phyloP scores from a whole-genome alignment of 2,888 invertebrate genomes.

The Acrobasis suavella region DNA sequence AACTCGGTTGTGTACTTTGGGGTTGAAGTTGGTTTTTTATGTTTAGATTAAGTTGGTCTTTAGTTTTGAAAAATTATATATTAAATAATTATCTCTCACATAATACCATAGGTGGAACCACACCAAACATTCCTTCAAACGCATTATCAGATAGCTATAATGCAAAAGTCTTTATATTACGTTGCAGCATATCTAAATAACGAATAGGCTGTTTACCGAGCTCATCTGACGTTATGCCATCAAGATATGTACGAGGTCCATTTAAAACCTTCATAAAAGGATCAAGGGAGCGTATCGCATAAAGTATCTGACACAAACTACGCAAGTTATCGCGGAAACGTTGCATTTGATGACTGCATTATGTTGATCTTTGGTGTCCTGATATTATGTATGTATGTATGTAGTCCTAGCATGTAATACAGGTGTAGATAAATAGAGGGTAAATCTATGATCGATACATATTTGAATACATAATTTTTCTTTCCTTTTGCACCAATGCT shows the following conservation, averaged over 20 bases:
- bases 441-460: too few species aligned
- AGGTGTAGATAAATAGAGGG: too few species aligned
- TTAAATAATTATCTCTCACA: too few species aligned
- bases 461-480: too few species aligned
- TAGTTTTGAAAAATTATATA: too few species aligned
- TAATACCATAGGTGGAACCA: background rate
- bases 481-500: too few species aligned
- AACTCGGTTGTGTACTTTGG: too few species aligned
- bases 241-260: constrained; percentile 49
- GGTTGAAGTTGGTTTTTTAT: too few species aligned
- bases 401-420: background rate
- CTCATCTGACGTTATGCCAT: constrained; percentile 55
- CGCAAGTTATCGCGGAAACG: constrained; percentile 27
- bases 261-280: constrained; percentile 53
- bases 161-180: background rate
- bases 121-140: background rate
- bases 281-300: constrained; percentile 33
- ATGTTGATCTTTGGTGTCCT: background rate
- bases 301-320: constrained; percentile 42
- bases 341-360: background rate
- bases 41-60: too few species aligned
- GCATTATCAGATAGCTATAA: background rate
- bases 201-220: constrained; percentile 36
- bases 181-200: background rate
- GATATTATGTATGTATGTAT: background rate